Percentiles rank a stretch among this genome's conserved stretches.
These are phyloP conservation scores for Girardia tigrina DNA, from an alignment of 2,888 invertebrate species.

Conservation along the genomic window DNA sequence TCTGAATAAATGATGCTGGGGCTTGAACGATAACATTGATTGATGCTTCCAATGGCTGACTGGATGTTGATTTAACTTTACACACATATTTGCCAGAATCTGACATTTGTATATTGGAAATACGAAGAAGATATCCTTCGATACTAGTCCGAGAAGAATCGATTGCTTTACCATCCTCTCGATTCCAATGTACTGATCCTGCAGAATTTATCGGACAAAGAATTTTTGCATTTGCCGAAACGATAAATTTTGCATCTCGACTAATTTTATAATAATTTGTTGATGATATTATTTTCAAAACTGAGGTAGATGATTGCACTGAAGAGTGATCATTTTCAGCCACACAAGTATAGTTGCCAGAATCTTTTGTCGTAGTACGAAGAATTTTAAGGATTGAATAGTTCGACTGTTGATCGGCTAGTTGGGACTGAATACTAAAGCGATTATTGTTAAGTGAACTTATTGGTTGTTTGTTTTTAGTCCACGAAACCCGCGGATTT, in stretches of 20 bases:
- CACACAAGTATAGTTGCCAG: background rate
- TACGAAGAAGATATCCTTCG: background rate
- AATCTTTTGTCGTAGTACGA: background rate
- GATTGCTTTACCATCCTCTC: background rate
- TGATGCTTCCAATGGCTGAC: background rate
- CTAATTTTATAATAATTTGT: background rate
- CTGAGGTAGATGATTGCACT: background rate
- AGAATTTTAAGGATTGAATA: constrained; percentile 8
- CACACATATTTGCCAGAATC: constrained; percentile 32
- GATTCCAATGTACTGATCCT: background rate
- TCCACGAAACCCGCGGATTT: background rate
- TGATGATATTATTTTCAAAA: background rate
- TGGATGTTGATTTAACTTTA: background rate
- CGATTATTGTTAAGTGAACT: background rate
- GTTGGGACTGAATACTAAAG: background rate
- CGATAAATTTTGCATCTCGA: background rate
- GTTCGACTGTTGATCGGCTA: background rate
- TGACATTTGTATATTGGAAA: constrained; percentile 9
- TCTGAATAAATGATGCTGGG: constrained; percentile 14
- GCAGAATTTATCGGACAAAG: background rate
- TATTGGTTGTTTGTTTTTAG: constrained; percentile 17
- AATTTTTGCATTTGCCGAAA: background rate
- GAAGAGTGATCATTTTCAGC: background rate
- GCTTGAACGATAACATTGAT: constrained; percentile 20
- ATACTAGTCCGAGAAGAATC: background rate